Base-by-base conservation (phyloP, 2,797 vertebrate genomes). In the Cyclopterus lumpus region DNA sequence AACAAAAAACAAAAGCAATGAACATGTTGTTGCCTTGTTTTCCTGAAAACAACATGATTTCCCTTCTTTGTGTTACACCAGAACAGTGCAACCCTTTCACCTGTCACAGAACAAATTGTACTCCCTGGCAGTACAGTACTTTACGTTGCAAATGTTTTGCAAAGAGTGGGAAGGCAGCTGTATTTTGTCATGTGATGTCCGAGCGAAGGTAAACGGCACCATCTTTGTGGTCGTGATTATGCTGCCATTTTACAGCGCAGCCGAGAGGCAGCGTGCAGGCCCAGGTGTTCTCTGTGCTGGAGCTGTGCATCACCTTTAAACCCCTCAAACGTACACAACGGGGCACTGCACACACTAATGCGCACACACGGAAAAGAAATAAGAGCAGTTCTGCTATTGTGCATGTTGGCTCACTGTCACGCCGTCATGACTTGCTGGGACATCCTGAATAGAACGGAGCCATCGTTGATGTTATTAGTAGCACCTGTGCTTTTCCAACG, bases 151-250 rank as follows among this genome's bases (percentile, higher is more conserved):
- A 81, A 40, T 80, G 20, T 58, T 20, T 75, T 12, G 7, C 46
- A 20, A 46, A 57, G 58, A 22, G 10, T 6, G 26, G 22, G 42
- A 62, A 44, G 53, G 67, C 24, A 34, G 79, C 53, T 53, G 48
- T 71, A 77, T 53, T 83, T 86, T 84, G 85, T 73, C 80, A 77
- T 87, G 82, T 89, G 92, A 92, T 89, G 92, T 93, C 91, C 83
- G 72, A 85, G 72, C 48, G 53, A 73, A 86, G 86, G 79, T 86
- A 88, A 92, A 86, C 85, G 87, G 85, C 76, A 84, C 91, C 92
- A 93, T 94, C 93, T 94, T 94, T 67, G 85, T 89, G 71, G 83
- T 81, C 15, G 40, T 92, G 91, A 93, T 93, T 77, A 90, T 38
- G 77, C 88, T 90, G 76, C 82, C 88, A 86, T 91, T 86, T 88